Base-by-base conservation (phyloP, 2,888 invertebrate genomes). In the Leucozona laternaria region DNA sequence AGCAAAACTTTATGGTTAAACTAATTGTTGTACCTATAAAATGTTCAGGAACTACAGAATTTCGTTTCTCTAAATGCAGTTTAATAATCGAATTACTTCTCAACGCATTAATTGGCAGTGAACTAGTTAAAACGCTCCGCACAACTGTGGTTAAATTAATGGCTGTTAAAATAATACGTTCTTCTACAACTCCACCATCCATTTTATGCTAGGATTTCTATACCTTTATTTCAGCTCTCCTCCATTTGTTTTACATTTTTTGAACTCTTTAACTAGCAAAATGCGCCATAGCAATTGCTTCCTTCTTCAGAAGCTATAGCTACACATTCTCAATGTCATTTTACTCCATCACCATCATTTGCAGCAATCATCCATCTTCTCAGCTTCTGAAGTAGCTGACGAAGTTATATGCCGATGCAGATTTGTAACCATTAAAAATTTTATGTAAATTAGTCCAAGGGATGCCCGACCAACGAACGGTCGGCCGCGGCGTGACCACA, bases 401-500 rank as follows among this genome's bases (percentile, higher is more conserved):
- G 80, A 85, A 76, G 75, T 72, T 77, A 60, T 64, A 13, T 31
- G 50, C 60, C 28, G 34, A 77, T 77, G 80, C 84, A 85, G 76
- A 80, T 80, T 85, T 77, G 80, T 80, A 77, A 77, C 77, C 85
- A 77, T 85, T 80, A 85, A 85, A 85, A 77, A 68, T 73, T 73
- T 80, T 84, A 85, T 85, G 85, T 77, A 85, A 85, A 85, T 85
- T 85, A 85, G 77, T 77, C 66, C 73, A 85, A 77, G 71, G 76
- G 76, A 79, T 85, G 70, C 50, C 50, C 15, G 7, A 2, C 40
- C 15, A 5, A 3, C 6, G 57, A 4, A 2, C 31, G 57, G 20
- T 13, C 31, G 34, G 13, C 11, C 11, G 17, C n/a, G n/a, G 48
- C 75, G 58, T 43, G 72, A 77, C 71, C 68, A 53, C 77, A 83